phyloP scores from a whole-genome alignment of 2,797 vertebrate species.

The Fistularia tabacaria region DNA sequence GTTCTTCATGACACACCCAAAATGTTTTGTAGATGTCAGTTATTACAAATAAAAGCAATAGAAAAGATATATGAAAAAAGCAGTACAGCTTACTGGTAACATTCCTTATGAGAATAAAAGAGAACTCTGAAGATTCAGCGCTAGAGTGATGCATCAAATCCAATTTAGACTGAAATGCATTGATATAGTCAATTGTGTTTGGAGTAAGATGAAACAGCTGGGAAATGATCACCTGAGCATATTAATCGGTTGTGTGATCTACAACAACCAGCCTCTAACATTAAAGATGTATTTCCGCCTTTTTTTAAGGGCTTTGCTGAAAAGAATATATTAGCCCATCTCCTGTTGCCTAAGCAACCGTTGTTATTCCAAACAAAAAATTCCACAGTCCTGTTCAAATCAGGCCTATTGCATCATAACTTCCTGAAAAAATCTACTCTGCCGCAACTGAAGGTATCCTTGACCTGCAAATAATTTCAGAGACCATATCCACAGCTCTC shows the following conservation, averaged over 20 bases:
- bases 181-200: neutral
- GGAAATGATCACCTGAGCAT: neutral
- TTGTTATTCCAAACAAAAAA: no score
- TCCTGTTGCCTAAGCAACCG: no score
- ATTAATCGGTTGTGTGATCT: conserved; percentile 27
- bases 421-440: conserved; percentile 14
- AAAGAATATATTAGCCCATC: no score
- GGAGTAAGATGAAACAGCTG: conserved; percentile 13
- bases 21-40: no score
- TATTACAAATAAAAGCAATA: no score
- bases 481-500: conserved; percentile 6
- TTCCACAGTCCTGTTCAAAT: conserved; percentile 7
- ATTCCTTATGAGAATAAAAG: neutral
- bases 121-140: conserved; percentile 2
- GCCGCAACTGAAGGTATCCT: conserved; percentile 11
- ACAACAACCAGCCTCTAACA: conserved; percentile 7
- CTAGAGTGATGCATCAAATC: no score
- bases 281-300: conserved; percentile 14
- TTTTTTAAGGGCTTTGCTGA: conserved; percentile 7
- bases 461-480: conserved; percentile 11
- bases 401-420: conserved; percentile 1
- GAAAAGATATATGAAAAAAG: no score
- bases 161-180: no score
- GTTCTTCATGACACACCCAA: conserved; percentile 14
- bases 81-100: no score